Conservation (phyloP, 2,113 vertebrate species). For the Saguinus imperator region DNA sequence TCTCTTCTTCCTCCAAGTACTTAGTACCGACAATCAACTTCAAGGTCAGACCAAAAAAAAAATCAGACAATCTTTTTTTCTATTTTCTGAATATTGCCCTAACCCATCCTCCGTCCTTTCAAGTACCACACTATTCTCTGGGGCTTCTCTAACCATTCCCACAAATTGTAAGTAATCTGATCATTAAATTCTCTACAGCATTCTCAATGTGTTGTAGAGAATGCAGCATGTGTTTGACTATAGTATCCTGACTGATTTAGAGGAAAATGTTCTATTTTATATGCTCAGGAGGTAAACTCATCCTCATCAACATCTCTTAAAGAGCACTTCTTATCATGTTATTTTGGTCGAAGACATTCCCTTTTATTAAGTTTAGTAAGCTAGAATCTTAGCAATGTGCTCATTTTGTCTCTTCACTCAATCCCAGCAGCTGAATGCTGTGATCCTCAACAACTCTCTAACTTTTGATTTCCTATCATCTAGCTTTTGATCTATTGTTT, state of each 20-base stretch:
- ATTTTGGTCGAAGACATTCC: background rate
- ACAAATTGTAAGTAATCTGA: background rate
- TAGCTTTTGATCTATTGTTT: background rate
- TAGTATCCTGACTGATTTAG: background rate
- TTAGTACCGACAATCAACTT: background rate
- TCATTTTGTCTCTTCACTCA: background rate
- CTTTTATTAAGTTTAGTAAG: background rate
- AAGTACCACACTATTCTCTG: background rate
- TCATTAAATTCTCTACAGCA: background rate
- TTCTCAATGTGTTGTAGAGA: background rate
- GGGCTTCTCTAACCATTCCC: background rate
- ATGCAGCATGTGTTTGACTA: background rate
- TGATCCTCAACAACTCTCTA: background rate
- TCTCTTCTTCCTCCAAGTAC: background rate
- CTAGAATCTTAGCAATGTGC: background rate
- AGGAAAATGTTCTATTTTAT: background rate
- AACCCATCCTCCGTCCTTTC: accelerated
- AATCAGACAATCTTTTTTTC: background rate
- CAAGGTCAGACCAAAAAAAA: background rate
- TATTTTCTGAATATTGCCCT: background rate
- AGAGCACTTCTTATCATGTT: background rate
- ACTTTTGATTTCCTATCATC: background rate
- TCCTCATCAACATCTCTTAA: background rate
- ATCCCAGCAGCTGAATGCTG: background rate
- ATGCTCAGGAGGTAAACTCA: background rate